Evolutionary conservation across 2,797 vertebrate genomes (phyloP), one percentile per base, ranked within the genome.

Genomic region (Cichlasoma orientale): DNA sequence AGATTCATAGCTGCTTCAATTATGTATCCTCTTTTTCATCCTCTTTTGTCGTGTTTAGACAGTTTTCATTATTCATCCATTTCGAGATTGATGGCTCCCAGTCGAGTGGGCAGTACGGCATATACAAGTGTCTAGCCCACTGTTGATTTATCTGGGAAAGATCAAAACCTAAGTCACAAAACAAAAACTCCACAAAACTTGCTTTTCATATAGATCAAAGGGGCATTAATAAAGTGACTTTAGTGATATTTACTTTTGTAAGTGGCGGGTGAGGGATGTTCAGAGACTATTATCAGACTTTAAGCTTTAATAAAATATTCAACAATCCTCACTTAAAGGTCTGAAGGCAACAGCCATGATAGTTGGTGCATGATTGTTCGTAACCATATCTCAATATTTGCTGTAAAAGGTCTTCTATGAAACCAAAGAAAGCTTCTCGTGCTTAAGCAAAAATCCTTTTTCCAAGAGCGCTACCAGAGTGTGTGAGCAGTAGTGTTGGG

Each of bases 61-160:
- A 84, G 88, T 84, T 92, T 92, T 84, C 91, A 94, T 94, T 92
- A 94, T 94, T 94, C 83, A 94, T 91, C 80, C 71, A 29, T 87
- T 85, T 83, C 74, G 78, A 90, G 91, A 93, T 87, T 90, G 87
- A 92, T 86, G 90, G 83, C 77, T 92, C 73, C 74, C 83, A 77
- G 87, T 83, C 68, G 38, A 74, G 72, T 84, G 78, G 79, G 87
- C 73, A 31, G 77, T 57, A 33, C 3, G 52, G 74, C n/a, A 61
- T 88, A 90, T 93, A 94, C 87, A 93, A 90, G 76, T 23, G 81
- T 92, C 89, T 88, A 76, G 79, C 86, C 75, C 70, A 4, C 81
- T 78, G 84, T 74, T 84, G 85, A 91, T 86, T 89, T 87, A 89
- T 90, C 86, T 84, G 74, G 61, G 72, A 56, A 82, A 90, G 86